phyloP scores from a whole-genome alignment of 2,113 vertebrate species.

The Myrmecophaga tridactyla region DNA sequence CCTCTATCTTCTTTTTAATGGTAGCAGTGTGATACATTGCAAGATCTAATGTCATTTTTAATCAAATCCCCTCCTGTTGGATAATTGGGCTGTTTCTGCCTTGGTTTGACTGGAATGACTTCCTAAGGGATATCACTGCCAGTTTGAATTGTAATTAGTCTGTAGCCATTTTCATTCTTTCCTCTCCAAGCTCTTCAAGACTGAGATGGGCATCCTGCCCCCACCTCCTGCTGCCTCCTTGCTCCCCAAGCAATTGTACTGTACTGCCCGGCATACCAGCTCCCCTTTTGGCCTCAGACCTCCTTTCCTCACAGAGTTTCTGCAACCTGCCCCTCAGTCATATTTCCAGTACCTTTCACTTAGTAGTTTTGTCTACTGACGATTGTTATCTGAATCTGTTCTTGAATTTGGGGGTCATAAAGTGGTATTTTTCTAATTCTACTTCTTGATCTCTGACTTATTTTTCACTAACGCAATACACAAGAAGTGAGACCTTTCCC shows the following conservation, averaged over 20 bases:
- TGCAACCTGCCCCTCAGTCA: not conserved
- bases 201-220: not conserved
- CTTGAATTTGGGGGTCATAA: not conserved
- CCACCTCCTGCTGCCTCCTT: not conserved
- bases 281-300: not conserved
- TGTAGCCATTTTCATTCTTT: not conserved
- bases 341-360: not conserved
- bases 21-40: not conserved
- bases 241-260: not conserved
- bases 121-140: not conserved
- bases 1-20: not conserved
- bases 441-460: not conserved
- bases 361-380: not conserved
- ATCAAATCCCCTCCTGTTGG: not conserved
- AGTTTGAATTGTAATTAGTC: not conserved
- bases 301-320: not conserved
- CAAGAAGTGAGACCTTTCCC: not conserved
- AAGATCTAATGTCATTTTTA: not conserved
- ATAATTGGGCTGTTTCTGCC: not conserved
- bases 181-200: not conserved
- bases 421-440: not conserved
- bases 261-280: fast-evolving
- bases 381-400: not conserved
- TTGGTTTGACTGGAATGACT: not conserved
- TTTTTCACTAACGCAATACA: not conserved